These are phyloP conservation scores for Alaudala cheleensis DNA, from an alignment of 2,113 vertebrate species.

Conservation along the genomic window DNA sequence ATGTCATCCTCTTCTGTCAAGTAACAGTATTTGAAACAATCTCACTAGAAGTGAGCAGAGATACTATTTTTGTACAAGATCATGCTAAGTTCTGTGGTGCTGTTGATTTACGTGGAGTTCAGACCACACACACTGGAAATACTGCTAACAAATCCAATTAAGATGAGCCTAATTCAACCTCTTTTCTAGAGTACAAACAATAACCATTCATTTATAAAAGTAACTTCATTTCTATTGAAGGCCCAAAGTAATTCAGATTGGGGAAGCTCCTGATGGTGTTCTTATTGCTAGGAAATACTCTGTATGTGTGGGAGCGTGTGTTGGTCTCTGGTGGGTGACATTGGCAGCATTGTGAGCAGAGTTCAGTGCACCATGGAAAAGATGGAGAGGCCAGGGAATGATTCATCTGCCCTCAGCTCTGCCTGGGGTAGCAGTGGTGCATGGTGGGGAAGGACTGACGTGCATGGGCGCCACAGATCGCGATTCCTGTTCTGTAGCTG, in stretches of 20 bases:
- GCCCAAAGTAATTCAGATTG: background rate
- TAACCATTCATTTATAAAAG: background rate
- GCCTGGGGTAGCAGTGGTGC: rapidly evolving
- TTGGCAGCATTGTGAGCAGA: background rate
- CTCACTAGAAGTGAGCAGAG: background rate
- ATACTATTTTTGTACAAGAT: background rate
- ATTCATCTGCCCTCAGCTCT: background rate
- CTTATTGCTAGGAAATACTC: background rate
- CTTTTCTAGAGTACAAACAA: background rate
- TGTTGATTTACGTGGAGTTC: background rate
- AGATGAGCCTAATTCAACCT: background rate
- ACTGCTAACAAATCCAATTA: background rate
- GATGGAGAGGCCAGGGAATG: background rate
- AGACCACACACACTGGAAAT: background rate
- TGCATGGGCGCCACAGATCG: rapidly evolving
- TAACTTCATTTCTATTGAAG: background rate
- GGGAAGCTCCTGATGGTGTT: rapidly evolving
- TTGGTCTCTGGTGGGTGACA: background rate
- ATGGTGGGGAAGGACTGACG: background rate
- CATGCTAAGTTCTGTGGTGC: background rate
- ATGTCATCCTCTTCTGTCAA: background rate
- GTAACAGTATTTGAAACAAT: background rate
- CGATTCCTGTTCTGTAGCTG: rapidly evolving
- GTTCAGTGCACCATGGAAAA: background rate
- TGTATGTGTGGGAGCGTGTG: rapidly evolving